Conservation (phyloP, 2,888 invertebrate genomes). For the Microctonus aethiopoides region DNA sequence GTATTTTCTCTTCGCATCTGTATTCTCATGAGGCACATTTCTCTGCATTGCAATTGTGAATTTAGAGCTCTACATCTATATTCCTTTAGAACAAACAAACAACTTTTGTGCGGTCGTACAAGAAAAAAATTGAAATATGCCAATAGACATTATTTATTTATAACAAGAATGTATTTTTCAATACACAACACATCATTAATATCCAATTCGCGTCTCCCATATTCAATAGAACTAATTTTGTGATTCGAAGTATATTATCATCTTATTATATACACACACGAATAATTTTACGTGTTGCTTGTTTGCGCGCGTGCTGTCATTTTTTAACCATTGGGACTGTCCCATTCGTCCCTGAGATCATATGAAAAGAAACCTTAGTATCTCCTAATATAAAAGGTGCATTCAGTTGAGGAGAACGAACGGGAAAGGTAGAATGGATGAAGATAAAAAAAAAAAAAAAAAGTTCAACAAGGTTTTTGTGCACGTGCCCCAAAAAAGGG, state of each 20-base stretch:
- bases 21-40: slow-evolving; percentile 40
- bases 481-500: slow-evolving; percentile 53
- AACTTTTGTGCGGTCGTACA: background rate
- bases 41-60: slow-evolving; percentile 50
- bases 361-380: slow-evolving; percentile 27
- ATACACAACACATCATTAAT: background rate
- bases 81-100: too few species aligned
- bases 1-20: slow-evolving; percentile 35
- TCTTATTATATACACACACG: background rate
- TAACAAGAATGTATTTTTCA: background rate
- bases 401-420: slow-evolving; percentile 24
- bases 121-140: background rate
- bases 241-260: background rate
- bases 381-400: background rate
- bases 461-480: slow-evolving; percentile 28
- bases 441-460: background rate
- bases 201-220: background rate
- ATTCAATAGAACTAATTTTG: slow-evolving; percentile 11
- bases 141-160: background rate
- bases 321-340: slow-evolving; percentile 1
- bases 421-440: background rate
- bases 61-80: background rate
- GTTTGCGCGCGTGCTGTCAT: slow-evolving; percentile 15
- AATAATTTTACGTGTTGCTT: background rate
- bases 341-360: slow-evolving; percentile 44